Evolutionary conservation across 1,140 invertebrate genomes (phyloP), one percentile per base, ranked within the genome.

Genomic region (Aphaenogaster rudis): DNA sequence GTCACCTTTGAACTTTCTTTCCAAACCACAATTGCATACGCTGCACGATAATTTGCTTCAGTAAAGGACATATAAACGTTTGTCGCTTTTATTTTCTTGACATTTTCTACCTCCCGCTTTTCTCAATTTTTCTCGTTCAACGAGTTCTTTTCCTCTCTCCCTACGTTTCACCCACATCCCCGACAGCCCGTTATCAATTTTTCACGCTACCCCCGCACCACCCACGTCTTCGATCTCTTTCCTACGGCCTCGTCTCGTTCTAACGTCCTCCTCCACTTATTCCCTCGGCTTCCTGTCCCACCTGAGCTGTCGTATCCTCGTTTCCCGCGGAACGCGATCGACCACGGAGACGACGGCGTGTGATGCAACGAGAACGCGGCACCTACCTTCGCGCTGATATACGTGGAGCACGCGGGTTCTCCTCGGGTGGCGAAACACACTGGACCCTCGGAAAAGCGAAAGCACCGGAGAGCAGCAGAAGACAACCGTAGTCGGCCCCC

Each of bases 361-460:
- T n/a, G 71, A 45, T 39, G 71, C 76, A 59, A 59, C 17, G 54
- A 57, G 42, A 82, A 82, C 42, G 80, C 17, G 45, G 69, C 71
- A 90, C 90, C 86, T 92, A 89, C 74, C 88, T 88, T 89, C 61
- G 66, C 77, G 89, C 42, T 79, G 48, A 71, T 84, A 69, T 88
- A 89, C 86, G 88, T 87, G 82, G 88, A 86, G 74, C 66, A 90
- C 86, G 86, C 92, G 90, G 86, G 78, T 91, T 89, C 66, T 69
- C 81, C 87, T 91, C 80, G 84, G 80, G 67, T 85, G 71, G 86
- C 87, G 89, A 90, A 88, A 92, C 91, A 88, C 88, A 89, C 91
- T 91, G 88, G 87, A 92, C 88, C 91, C 90, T 90, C 89, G 89
- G 69, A 86, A 86, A 87, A 92, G 90, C 86, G 63, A 92, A 91